A percentile compares a stretch with the other conserved stretches of the same genome.
phyloP scores from a whole-genome alignment of 2,113 vertebrate species.

The Sylvilagus bachmani region DNA sequence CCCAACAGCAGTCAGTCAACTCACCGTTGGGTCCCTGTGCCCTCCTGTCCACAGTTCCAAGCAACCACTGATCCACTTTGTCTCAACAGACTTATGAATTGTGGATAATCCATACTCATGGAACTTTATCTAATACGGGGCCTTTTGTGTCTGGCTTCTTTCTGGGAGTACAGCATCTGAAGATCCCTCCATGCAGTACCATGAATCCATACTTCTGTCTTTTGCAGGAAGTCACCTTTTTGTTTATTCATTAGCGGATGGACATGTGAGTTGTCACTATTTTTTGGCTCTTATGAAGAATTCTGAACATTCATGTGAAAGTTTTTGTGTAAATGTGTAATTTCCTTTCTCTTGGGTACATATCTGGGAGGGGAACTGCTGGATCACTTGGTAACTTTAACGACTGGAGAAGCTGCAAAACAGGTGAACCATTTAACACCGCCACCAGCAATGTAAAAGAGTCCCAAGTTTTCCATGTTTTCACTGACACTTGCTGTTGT shows the following conservation, averaged over 20 bases:
- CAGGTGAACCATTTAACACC: background rate
- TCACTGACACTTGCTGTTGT: background rate
- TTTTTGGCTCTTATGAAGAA: background rate
- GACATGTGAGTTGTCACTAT: background rate
- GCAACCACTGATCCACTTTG: background rate
- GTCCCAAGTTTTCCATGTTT: background rate
- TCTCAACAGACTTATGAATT: background rate
- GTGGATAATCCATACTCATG: background rate
- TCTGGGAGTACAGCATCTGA: background rate
- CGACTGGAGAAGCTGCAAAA: constrained; percentile 16
- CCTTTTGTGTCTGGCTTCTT: background rate
- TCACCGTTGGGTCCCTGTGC: too few relatives aligned
- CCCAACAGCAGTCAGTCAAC: background rate
- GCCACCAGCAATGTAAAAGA: background rate
- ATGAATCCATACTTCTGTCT: background rate
- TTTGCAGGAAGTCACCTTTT: background rate
- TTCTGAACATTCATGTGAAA: background rate
- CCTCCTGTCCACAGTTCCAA: background rate
- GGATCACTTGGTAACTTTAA: background rate
- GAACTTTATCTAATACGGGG: background rate
- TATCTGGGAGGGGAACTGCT: background rate
- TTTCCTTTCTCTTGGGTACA: background rate
- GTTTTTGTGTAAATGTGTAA: background rate
- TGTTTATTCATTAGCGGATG: background rate
- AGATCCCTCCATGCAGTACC: background rate